Evolutionary conservation across 2,888 invertebrate species (phyloP).

Genomic region (Xestia ashworthii): DNA sequence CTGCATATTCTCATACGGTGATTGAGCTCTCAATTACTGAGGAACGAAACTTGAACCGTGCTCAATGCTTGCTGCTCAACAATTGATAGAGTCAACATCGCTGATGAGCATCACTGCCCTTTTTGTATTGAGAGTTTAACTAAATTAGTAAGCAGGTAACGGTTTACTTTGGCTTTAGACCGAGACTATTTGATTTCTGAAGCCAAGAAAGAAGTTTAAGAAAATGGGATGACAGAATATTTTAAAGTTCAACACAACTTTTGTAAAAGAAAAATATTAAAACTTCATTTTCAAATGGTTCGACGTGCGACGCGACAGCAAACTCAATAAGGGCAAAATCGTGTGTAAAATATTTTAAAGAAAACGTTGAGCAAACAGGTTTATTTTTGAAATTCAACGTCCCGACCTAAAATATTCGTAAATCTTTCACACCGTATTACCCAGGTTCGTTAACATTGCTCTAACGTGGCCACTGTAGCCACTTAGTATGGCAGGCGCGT

Average conservation of each 20-base stretch:
- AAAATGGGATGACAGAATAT: slow-evolving; percentile 24
- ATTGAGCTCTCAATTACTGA: slow-evolving; percentile 59
- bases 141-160: slow-evolving; percentile 51
- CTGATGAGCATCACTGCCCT: slow-evolving; percentile 59
- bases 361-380: slow-evolving; percentile 22
- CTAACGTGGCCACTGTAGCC: slow-evolving; percentile 19
- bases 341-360: slow-evolving; percentile 39
- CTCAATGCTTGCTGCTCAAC: slow-evolving; percentile 51
- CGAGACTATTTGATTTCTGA: slow-evolving; percentile 18
- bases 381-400: slow-evolving; percentile 16
- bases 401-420: slow-evolving; percentile 16
- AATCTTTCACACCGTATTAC: slow-evolving; percentile 30
- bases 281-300: slow-evolving; percentile 41
- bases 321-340: slow-evolving; percentile 41
- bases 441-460: slow-evolving; percentile 47
- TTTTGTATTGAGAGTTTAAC: slow-evolving; percentile 59
- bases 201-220: slow-evolving; percentile 12
- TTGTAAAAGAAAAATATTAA: slow-evolving; percentile 30
- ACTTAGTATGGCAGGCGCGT: slow-evolving; percentile 60
- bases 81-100: slow-evolving; percentile 63
- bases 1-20: slow-evolving; percentile 20
- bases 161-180: slow-evolving; percentile 36
- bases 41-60: slow-evolving; percentile 44
- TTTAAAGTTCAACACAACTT: slow-evolving; percentile 9
- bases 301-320: slow-evolving; percentile 13